Evolutionary conservation across 2,888 invertebrate genomes (phyloP).

Genomic region (Fragum sueziense): DNA sequence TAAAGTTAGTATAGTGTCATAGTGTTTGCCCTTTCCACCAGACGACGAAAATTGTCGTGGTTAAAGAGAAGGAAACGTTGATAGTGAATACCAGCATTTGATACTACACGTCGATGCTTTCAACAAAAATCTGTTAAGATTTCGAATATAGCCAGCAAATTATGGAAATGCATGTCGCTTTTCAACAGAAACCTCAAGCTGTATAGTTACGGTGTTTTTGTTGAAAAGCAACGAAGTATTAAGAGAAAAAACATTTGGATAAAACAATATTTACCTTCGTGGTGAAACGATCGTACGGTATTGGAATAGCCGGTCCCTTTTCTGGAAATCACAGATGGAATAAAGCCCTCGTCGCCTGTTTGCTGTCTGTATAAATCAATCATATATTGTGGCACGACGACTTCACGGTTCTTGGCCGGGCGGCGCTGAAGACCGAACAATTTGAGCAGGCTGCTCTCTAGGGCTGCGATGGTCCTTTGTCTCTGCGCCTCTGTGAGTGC

Average conservation of each 20-base stretch:
- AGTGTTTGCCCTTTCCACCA: neutral
- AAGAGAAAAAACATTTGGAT: neutral
- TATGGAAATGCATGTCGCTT: too few species aligned
- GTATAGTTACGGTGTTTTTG: too few species aligned
- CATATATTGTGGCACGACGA: conserved; percentile 90
- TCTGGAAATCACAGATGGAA: conserved; percentile 64
- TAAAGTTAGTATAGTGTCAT: neutral
- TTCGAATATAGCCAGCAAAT: too few species aligned
- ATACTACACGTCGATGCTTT: too few species aligned
- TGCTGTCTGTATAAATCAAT: conserved; percentile 89
- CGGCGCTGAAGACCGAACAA: conserved; percentile 86
- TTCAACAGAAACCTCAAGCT: too few species aligned
- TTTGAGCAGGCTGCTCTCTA: conserved; percentile 86
- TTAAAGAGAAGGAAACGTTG: too few species aligned
- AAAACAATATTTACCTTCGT: conserved; percentile 67
- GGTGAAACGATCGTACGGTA: conserved; percentile 78
- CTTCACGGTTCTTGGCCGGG: conserved; percentile 84
- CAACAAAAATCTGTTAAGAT: too few species aligned
- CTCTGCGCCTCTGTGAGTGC: conserved; percentile 63
- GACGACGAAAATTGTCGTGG: too few species aligned
- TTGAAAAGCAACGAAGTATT: neutral
- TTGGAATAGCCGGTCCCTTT: conserved; percentile 71
- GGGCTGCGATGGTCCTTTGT: conserved; percentile 81
- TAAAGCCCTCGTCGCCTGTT: conserved; percentile 86
- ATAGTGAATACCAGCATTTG: too few species aligned